These are phyloP conservation scores for Apistogramma diplotaenia DNA, from an alignment of 2,113 vertebrate species.

Conservation along the genomic window DNA sequence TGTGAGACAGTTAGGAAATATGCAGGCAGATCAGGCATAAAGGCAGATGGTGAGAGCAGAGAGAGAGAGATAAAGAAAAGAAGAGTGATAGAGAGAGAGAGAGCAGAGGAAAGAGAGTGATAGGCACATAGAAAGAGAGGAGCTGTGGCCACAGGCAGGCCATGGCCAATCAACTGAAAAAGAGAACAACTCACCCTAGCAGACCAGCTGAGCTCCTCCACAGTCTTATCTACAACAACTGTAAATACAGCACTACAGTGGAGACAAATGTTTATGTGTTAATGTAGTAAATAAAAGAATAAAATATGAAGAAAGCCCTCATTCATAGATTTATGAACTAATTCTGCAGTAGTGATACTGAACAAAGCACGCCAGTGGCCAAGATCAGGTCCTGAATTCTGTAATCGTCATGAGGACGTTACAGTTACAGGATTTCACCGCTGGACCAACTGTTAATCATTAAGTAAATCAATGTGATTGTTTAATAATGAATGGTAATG, in stretches of 20 bases:
- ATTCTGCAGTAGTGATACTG: not conserved
- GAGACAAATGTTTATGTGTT: not conserved
- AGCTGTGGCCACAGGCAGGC: slow-evolving; percentile 60
- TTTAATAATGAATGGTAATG: not conserved
- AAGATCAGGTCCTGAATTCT: slow-evolving; percentile 2
- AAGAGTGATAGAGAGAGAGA: slow-evolving; percentile 1
- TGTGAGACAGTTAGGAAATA: slow-evolving; percentile 55
- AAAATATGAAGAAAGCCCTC: not conserved
- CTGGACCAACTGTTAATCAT: not conserved
- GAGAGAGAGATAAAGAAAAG: slow-evolving; percentile 33
- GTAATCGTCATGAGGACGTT: not conserved
- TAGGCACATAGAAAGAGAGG: slow-evolving; percentile 11
- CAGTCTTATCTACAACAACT: slow-evolving; percentile 23
- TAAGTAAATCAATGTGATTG: not conserved
- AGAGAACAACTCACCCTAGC: slow-evolving; percentile 46
- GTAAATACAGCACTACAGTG: slow-evolving; percentile 34
- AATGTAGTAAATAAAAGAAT: not conserved
- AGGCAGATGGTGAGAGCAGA: slow-evolving; percentile 63
- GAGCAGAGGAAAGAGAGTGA: slow-evolving; percentile 16
- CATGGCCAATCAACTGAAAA: slow-evolving; percentile 65
- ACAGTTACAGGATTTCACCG: not conserved
- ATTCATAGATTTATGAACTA: not conserved
- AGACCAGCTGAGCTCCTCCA: slow-evolving; percentile 65
- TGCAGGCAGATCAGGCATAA: slow-evolving; percentile 60
- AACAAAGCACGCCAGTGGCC: not conserved